Conservation (phyloP, 2,797 vertebrate genomes). For the Halcyon chelicuti region DNA sequence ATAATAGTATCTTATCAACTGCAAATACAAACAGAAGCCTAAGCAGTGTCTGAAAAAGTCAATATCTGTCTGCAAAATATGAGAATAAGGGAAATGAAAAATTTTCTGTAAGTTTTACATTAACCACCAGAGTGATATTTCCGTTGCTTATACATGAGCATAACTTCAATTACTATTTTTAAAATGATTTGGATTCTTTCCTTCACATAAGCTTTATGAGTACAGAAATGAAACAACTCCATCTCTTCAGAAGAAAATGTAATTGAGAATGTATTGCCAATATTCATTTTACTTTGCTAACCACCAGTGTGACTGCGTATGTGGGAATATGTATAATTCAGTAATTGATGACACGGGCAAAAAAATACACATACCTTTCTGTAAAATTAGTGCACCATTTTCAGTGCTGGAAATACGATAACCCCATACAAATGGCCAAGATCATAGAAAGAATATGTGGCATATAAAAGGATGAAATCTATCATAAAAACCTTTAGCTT, state of each 20-base stretch:
- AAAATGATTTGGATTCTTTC: background rate
- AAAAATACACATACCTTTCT: background rate
- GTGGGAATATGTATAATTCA: background rate
- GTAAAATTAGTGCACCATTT: background rate
- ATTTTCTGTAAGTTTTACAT: background rate
- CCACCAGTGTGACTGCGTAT: too few species aligned
- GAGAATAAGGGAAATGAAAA: background rate
- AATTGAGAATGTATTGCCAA: background rate
- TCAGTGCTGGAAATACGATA: background rate
- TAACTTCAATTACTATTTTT: background rate
- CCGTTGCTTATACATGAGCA: background rate
- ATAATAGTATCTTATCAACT: background rate
- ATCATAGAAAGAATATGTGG: background rate
- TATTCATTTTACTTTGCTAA: background rate
- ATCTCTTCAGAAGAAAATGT: background rate
- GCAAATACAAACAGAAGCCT: background rate
- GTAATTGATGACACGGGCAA: background rate
- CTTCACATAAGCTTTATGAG: background rate
- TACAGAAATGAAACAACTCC: background rate
- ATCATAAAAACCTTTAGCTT: background rate
- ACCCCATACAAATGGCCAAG: background rate
- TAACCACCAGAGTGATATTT: background rate
- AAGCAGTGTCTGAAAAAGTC: background rate
- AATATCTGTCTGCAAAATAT: background rate
- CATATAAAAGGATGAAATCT: background rate